Conservation (phyloP, 2,113 vertebrate species). For the Sialia sialis region DNA sequence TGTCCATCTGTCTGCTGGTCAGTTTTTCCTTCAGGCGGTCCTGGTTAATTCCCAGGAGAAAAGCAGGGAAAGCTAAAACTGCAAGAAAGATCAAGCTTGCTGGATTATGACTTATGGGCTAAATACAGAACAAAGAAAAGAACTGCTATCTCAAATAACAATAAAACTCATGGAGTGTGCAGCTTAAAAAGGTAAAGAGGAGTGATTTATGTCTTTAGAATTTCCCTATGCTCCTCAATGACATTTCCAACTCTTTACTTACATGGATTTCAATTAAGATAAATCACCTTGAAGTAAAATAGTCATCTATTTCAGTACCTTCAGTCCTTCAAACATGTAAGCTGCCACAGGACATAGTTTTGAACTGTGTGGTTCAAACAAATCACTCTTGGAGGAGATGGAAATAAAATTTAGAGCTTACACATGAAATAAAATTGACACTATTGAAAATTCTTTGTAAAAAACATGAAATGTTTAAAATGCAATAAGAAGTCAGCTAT, state of each 20-base stretch:
- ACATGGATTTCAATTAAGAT: background rate
- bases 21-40: conserved; percentile 91
- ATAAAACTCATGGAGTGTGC: background rate
- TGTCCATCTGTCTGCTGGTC: conserved; percentile 97
- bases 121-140: background rate
- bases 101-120: background rate
- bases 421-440: background rate
- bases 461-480: background rate
- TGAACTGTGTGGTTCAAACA: background rate
- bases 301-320: background rate
- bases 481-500: background rate
- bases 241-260: background rate
- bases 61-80: conserved; percentile 96
- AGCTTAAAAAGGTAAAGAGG: background rate
- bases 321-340: background rate
- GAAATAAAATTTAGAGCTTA: background rate
- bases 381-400: background rate
- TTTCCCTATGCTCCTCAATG: background rate
- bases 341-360: background rate
- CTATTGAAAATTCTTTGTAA: background rate
- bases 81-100: background rate
- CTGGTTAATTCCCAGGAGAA: conserved; percentile 93
- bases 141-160: background rate
- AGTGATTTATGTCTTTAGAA: background rate
- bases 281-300: background rate